Conservation (phyloP, 2,113 vertebrate species). For the Taurulus bubalis region DNA sequence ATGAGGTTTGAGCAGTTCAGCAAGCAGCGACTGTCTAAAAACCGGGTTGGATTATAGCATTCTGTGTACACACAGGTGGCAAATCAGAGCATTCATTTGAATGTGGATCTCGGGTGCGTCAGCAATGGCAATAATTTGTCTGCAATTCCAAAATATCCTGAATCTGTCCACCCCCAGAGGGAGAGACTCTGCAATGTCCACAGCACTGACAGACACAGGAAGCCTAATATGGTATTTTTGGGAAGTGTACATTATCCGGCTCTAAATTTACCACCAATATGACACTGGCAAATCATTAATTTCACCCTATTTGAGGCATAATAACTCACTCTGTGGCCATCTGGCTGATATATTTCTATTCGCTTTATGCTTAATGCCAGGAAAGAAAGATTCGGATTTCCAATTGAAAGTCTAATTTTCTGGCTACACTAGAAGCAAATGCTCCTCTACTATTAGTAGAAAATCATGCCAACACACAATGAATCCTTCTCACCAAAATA, state of each 20-base stretch:
- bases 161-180: constrained; percentile 49
- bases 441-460: constrained; percentile 13
- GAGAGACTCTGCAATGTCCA: constrained; percentile 26
- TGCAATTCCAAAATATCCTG: constrained; percentile 40
- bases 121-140: constrained; percentile 19
- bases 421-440: background rate
- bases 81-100: constrained; percentile 41
- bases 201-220: constrained; percentile 22
- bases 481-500: constrained; percentile 19
- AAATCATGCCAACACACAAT: constrained; percentile 1
- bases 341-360: background rate
- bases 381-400: background rate
- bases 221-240: constrained; percentile 50
- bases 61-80: constrained; percentile 12
- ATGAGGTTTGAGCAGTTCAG: background rate
- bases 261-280: constrained; percentile 32
- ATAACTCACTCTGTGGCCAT: background rate
- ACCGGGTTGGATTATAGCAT: background rate
- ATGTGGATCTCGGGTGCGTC: constrained; percentile 12
- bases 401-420: constrained; percentile 21
- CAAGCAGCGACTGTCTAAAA: constrained; percentile 4
- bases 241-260: constrained; percentile 32
- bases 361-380: background rate
- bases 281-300: constrained; percentile 32
- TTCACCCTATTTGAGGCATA: constrained; percentile 2